A percentile compares a stretch with the other conserved stretches of the same genome.
These are phyloP conservation scores for Axis porcinus DNA, from an alignment of 2,113 vertebrate genomes.

Conservation along the genomic window DNA sequence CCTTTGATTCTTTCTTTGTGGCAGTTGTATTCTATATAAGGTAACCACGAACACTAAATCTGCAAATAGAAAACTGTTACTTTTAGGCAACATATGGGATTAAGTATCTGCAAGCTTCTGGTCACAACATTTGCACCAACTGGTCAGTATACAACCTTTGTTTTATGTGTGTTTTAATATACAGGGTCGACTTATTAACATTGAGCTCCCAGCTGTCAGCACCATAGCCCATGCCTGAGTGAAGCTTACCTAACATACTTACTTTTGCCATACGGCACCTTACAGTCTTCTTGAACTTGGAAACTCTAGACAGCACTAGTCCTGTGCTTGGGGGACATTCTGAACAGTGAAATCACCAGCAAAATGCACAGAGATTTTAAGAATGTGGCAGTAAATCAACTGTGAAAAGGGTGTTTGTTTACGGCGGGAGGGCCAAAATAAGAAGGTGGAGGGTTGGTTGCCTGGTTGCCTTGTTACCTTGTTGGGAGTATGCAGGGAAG, in stretches of 20 bases:
- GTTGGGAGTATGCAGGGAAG: neutral
- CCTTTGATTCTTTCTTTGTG: neutral
- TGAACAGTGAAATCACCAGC: neutral
- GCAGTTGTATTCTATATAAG: neutral
- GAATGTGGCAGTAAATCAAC: neutral
- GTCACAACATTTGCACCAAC: neutral
- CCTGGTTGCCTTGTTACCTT: neutral
- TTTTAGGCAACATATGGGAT: neutral
- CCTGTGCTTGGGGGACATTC: neutral
- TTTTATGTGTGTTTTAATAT: neutral
- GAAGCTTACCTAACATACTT: neutral
- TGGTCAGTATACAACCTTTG: neutral
- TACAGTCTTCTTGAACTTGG: neutral
- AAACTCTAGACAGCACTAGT: neutral
- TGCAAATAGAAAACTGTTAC: neutral
- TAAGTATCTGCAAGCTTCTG: neutral
- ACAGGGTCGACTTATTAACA: neutral
- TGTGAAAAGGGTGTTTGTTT: neutral
- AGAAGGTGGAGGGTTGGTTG: neutral
- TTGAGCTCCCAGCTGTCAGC: neutral
- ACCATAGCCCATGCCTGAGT: neutral
- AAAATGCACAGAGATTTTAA: neutral
- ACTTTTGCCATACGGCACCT: neutral
- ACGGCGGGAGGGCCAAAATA: neutral
- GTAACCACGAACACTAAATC: neutral